These are phyloP conservation scores for Sisor rabdophorus DNA, from an alignment of 2,113 vertebrate species.

Conservation along the genomic window DNA sequence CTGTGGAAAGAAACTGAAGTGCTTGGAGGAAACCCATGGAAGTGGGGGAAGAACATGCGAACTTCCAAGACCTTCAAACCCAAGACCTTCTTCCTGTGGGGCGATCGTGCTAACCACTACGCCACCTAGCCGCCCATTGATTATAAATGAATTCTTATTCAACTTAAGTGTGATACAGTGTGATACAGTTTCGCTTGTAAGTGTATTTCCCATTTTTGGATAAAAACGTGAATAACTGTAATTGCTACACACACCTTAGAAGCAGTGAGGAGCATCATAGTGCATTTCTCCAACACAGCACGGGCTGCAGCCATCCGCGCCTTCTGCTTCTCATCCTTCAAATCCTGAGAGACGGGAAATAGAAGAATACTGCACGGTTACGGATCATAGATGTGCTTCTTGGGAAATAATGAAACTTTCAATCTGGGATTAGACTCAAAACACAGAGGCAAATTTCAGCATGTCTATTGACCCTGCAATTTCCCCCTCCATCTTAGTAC, in stretches of 20 bases:
- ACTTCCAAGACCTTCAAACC: no score
- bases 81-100: no score
- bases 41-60: no score
- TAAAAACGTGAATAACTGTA: not conserved
- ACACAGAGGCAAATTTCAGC: not conserved
- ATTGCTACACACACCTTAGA: constrained; percentile 81
- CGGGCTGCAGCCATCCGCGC: constrained; percentile 94
- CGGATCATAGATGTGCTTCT: not conserved
- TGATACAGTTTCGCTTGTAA: no score
- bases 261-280: constrained; percentile 98
- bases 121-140: no score
- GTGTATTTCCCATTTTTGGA: no score
- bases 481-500: not conserved
- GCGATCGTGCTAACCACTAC: no score
- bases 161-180: no score
- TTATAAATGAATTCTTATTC: no score
- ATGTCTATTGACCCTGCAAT: not conserved
- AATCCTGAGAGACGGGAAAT: constrained; percentile 71
- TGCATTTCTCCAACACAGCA: constrained; percentile 95
- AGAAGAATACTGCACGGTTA: constrained; percentile 43
- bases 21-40: no score
- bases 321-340: constrained; percentile 98
- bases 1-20: no score
- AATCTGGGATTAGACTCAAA: not conserved
- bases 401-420: not conserved